A percentile compares a stretch with the other conserved stretches of the same genome.
These are phyloP conservation scores for Pelagia noctiluca DNA, from an alignment of 30 jellyfish, hydroid and myxozoan genomes.

Conservation along the genomic window DNA sequence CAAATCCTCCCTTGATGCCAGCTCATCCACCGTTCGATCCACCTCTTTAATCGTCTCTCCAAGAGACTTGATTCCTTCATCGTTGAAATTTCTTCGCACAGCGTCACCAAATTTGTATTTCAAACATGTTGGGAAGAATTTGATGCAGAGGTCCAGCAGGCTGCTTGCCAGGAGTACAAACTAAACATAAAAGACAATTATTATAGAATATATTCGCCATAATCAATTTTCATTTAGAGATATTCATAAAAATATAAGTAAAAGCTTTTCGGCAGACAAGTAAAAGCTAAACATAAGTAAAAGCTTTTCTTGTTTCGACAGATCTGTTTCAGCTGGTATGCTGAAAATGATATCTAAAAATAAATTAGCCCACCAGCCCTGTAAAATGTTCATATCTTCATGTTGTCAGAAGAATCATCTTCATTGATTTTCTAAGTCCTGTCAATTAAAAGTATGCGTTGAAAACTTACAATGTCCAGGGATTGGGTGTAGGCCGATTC, in stretches of 20 bases:
- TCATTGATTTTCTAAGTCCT: not conserved
- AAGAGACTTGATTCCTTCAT: slow-evolving; percentile 57
- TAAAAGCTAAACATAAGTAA: not conserved
- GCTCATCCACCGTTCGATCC: slow-evolving; percentile 43
- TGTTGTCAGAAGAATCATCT: not conserved
- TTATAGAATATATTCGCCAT: not conserved
- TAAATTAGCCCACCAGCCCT: too few relatives aligned
- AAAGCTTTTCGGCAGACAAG: not conserved
- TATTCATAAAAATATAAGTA: too few relatives aligned
- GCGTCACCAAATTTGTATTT: slow-evolving; percentile 52
- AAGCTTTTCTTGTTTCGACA: not conserved
- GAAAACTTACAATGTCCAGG: slow-evolving; percentile 78
- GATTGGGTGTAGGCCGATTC: slow-evolving; percentile 85
- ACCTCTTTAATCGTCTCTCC: slow-evolving; percentile 48
- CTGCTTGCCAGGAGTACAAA: slow-evolving; percentile 85
- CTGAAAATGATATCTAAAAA: too few relatives aligned
- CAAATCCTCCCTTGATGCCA: slow-evolving; percentile 54
- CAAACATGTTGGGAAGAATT: slow-evolving; percentile 69
- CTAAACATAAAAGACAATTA: slow-evolving; percentile 15
- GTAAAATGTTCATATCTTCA: not conserved
- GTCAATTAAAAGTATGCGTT: not conserved
- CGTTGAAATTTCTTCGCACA: slow-evolving; percentile 44
- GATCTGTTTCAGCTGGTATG: not conserved
- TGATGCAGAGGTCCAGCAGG: slow-evolving; percentile 70
- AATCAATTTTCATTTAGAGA: not conserved